Conservation (phyloP, 2,797 vertebrate species). For the Coendou prehensilis region DNA sequence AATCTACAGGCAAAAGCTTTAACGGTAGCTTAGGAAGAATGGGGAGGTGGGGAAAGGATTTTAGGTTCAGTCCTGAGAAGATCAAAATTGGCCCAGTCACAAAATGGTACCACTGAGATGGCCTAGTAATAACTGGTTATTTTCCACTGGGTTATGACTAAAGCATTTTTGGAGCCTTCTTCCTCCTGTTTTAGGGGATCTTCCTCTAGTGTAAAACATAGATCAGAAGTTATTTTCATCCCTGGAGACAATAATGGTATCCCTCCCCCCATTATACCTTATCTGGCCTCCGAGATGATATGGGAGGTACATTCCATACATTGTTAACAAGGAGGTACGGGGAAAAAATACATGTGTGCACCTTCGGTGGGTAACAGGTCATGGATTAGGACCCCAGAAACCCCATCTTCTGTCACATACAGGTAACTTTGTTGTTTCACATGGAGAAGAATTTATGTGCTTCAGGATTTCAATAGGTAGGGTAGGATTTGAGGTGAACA, state of each 20-base stretch:
- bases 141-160: not conserved
- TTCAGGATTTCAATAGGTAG: not conserved
- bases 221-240: not conserved
- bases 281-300: not conserved
- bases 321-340: not conserved
- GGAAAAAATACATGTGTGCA: not conserved
- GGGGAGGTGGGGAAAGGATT: not conserved
- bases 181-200: not conserved
- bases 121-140: not conserved
- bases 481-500: not conserved
- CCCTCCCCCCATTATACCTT: not conserved
- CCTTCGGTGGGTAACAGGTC: not conserved
- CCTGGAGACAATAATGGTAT: not conserved
- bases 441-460: accelerated
- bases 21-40: not conserved
- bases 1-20: not conserved
- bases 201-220: not conserved
- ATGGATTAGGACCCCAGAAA: not conserved
- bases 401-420: not conserved
- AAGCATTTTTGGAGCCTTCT: not conserved
- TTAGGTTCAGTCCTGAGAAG: not conserved
- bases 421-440: not conserved
- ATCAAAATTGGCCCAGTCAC: not conserved
- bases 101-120: not conserved
- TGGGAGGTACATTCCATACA: not conserved